Evolutionary conservation across 2,797 vertebrate genomes (phyloP).

Genomic region (Erithacus rubecula): DNA sequence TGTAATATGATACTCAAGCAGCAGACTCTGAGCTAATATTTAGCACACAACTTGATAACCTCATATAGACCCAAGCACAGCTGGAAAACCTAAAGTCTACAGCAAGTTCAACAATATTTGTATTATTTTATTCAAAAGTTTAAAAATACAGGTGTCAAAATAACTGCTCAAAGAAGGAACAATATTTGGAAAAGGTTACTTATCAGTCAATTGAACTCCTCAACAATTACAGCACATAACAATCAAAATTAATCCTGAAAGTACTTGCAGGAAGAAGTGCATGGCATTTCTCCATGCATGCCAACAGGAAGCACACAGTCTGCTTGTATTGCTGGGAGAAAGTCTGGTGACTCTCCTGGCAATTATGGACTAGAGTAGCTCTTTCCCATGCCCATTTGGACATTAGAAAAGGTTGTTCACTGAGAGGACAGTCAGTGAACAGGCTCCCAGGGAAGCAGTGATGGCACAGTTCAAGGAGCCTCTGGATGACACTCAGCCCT

Average conservation of each 20-base stretch:
- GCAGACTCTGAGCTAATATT: background rate
- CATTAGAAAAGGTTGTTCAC: background rate
- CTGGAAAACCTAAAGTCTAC: background rate
- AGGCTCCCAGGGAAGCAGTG: background rate
- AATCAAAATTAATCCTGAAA: background rate
- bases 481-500: background rate
- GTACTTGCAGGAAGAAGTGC: background rate
- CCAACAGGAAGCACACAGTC: background rate
- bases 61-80: background rate
- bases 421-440: background rate
- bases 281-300: accelerated
- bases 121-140: background rate
- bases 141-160: background rate
- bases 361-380: background rate
- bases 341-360: background rate
- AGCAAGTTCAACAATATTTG: background rate
- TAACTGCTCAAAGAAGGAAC: background rate
- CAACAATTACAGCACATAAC: background rate
- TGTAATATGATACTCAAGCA: background rate
- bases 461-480: background rate
- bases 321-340: background rate
- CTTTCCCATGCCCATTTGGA: background rate
- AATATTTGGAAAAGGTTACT: background rate
- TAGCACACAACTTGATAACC: background rate
- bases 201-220: background rate